Base-by-base conservation (phyloP, 2,888 invertebrate genomes). In the Ormyrus labotus region DNA sequence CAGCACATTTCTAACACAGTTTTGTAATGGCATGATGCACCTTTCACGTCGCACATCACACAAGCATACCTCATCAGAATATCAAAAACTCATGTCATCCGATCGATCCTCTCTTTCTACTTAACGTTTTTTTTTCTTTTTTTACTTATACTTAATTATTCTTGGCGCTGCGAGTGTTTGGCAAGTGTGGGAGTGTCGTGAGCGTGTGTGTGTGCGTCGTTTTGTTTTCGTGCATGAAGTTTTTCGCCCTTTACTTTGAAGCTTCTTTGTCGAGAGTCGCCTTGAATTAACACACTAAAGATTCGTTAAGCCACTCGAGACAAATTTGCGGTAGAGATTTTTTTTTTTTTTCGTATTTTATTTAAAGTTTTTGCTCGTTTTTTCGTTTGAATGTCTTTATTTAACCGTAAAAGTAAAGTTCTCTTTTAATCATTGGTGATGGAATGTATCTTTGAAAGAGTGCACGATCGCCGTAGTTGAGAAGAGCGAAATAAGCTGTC, bases 21-120 rank as follows among this genome's bases (percentile, higher is more conserved):
- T 34, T 87, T 85, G 86, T 87, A 86, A 86, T 85, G 82, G 86
- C 87, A 87, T 87, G 87, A 83, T 77, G 78, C 81, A 83, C 75
- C 69, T 78, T 75, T 80, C 74, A 77, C 64, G 19, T 82, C 71
- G 78, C 78, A 80, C 72, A 69, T 72, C 67, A 70, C 67, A 63
- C 48, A 73, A 60, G 64, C 34, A 74, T 55, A 57, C 45, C 64
- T 58, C 6, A 47, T 55, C 10, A 47, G 5, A 61, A 67, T 19
- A 34, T 34, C 34, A 53, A 9, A 64, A 60, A 60, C 71, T 79
- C 72, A 79, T 79, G 45, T 76, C 73, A 82, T 72, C 76, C 80
- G 63, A 57, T 76, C 71, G 45, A 78, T 74, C 80, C 82, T 76
- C 74, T 63, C 55, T 70, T 79, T 83, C 73, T 78, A 67, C 81